Base-by-base conservation (phyloP, 2,888 invertebrate species). In the Timema podura region DNA sequence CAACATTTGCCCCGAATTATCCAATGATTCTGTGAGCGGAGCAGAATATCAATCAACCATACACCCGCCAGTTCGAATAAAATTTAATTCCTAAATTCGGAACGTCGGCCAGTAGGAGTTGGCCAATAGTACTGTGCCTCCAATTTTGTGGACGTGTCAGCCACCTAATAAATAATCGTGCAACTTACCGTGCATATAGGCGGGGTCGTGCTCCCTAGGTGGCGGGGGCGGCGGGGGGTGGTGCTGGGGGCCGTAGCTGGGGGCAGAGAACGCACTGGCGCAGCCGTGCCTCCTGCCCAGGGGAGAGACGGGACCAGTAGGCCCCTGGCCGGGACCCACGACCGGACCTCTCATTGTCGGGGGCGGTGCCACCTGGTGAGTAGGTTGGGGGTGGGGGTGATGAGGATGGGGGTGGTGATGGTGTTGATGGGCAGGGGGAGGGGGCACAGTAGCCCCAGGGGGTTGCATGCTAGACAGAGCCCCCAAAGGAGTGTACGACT, bases 381-480 rank as follows among this genome's bases (percentile, higher is more conserved):
- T 81, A 67, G 84, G 84, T 77, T 84, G 81, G 79, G 80, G 81
- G 13, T 16, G 65, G 2, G 65, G 44, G 45, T 68, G 68, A 8
- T 48, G 11, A 45, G 65, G 69, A 13, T 65, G 69, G 44, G 65
- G 69, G 13, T 54, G 65, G 85, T 76, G 70, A 61, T 71, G 89
- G 88, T 45, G 86, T 81, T 72, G 82, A 81, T 72, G 81, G 72
- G 79, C 78, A 72, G 80, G 77, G 76, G 80, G 79, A 45, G 76
- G 77, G 76, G 79, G 80, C 73, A 78, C 79, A 48, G 68, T 82
- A 78, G 74, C 83, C 45, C 89, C 90, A 0, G 90, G 90, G n/a
- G 93, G 93, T 81, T 93, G 88, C 93, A 94, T 94, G 76, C 90
- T 93, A 51, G 93, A 92, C 75, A 93, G 83, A 15, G 93, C 93